Conservation (phyloP, 2,888 invertebrate genomes). For the Dinocampus coccinellae region DNA sequence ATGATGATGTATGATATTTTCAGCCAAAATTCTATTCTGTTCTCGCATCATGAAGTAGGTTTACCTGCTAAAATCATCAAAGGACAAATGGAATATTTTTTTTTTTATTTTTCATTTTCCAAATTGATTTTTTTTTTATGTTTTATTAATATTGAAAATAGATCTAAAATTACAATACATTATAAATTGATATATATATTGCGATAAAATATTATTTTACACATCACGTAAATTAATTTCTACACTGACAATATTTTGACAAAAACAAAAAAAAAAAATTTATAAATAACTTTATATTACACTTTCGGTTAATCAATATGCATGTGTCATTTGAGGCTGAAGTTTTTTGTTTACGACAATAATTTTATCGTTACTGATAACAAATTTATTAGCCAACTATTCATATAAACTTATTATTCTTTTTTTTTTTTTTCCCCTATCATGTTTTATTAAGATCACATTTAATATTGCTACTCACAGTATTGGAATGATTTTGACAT, state of each 20-base stretch:
- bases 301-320: neutral
- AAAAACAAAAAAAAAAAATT: neutral
- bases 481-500: conserved; percentile 17
- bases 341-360: neutral
- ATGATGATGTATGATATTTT: conserved; percentile 40
- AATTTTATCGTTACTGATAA: neutral
- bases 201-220: neutral
- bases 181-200: neutral
- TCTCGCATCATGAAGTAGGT: conserved; percentile 60
- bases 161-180: neutral
- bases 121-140: neutral
- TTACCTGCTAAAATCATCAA: neutral
- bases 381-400: neutral
- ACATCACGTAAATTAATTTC: neutral
- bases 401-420: conserved; percentile 8
- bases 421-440: conserved; percentile 15
- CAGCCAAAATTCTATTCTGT: conserved; percentile 68
- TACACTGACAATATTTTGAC: neutral
- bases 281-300: neutral
- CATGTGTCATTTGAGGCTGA: neutral
- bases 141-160: neutral
- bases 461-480: conserved; percentile 32
- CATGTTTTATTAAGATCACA: conserved; percentile 12
- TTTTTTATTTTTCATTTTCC: neutral
- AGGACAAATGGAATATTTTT: neutral